Evolutionary conservation across 2,888 invertebrate species (phyloP).

Genomic region (Drosophila nigricruria): DNA sequence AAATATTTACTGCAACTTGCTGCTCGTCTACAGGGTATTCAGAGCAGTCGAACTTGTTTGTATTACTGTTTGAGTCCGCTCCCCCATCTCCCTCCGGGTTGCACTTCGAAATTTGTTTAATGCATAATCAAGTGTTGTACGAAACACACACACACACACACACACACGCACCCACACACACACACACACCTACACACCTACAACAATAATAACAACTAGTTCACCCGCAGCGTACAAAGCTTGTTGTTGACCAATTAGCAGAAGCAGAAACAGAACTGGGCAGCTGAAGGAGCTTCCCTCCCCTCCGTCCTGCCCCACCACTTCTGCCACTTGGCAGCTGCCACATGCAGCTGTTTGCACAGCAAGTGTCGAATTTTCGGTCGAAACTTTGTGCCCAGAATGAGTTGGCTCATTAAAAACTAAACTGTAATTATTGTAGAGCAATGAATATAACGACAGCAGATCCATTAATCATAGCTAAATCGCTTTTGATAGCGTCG

Average conservation of each 20-base stretch:
- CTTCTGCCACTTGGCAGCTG: constrained; percentile 6
- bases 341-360: constrained; percentile 37
- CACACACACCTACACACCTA: constrained; percentile 1
- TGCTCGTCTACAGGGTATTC: neutral
- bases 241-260: constrained; percentile 57
- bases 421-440: constrained; percentile 62
- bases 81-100: neutral
- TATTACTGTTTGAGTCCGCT: neutral
- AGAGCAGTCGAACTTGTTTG: neutral
- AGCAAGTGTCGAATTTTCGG: constrained; percentile 15
- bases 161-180: constrained; percentile 31
- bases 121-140: constrained; percentile 64
- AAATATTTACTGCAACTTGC: neutral
- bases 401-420: constrained; percentile 67
- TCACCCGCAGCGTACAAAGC: constrained; percentile 13
- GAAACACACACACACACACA: neutral
- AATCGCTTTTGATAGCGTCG: constrained; percentile 25
- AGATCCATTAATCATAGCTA: constrained; percentile 42
- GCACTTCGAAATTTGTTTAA: constrained; percentile 40
- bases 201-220: neutral
- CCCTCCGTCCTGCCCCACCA: neutral
- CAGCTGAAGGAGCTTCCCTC: neutral
- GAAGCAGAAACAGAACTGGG: constrained; percentile 1
- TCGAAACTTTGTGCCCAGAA: constrained; percentile 16
- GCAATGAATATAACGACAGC: constrained; percentile 24